A percentile compares a stretch with the other conserved stretches of the same genome.
Conservation (phyloP, 2,113 vertebrate genomes). For the Percina caprodes region DNA sequence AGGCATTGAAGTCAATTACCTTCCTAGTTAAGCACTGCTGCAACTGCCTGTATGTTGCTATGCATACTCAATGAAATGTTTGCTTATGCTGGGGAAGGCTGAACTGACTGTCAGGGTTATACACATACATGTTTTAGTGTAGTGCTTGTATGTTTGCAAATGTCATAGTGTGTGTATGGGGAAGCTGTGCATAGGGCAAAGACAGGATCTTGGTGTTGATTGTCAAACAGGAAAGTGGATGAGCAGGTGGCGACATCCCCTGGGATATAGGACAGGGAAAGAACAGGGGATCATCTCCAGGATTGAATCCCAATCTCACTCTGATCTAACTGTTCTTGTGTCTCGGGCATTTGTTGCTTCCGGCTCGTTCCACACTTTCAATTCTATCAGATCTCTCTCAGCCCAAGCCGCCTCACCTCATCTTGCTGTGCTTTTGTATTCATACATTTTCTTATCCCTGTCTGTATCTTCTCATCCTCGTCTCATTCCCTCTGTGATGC, state of each 20-base stretch:
- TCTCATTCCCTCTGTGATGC: slow-evolving; percentile 45
- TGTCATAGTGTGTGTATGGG: slow-evolving; percentile 16
- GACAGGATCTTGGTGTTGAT: slow-evolving; percentile 38
- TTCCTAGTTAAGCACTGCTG: slow-evolving; percentile 73
- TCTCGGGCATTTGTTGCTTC: slow-evolving; percentile 54
- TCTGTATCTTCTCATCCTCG: slow-evolving; percentile 53
- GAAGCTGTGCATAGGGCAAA: slow-evolving; percentile 2
- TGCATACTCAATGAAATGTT: slow-evolving; percentile 39
- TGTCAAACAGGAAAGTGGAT: slow-evolving; percentile 49
- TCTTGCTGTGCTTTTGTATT: slow-evolving; percentile 67
- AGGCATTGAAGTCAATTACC: slow-evolving; percentile 78
- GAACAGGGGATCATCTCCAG: slow-evolving; percentile 60
- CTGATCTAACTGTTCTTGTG: slow-evolving; percentile 66
- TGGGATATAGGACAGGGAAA: slow-evolving; percentile 43
- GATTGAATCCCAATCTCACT: slow-evolving; percentile 64
- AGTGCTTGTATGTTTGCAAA: slow-evolving; percentile 37
- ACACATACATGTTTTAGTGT: slow-evolving; percentile 34
- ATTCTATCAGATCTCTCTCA: slow-evolving; percentile 64
- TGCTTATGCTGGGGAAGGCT: slow-evolving; percentile 18
- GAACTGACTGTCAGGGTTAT: slow-evolving; percentile 15
- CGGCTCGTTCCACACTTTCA: slow-evolving; percentile 40
- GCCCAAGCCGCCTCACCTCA: slow-evolving; percentile 50
- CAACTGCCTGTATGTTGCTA: slow-evolving; percentile 39
- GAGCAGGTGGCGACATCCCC: slow-evolving; percentile 51
- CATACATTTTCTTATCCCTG: slow-evolving; percentile 58